These are phyloP conservation scores for Cavia aperea DNA, from an alignment of 2,113 vertebrate genomes.

Conservation along the genomic window DNA sequence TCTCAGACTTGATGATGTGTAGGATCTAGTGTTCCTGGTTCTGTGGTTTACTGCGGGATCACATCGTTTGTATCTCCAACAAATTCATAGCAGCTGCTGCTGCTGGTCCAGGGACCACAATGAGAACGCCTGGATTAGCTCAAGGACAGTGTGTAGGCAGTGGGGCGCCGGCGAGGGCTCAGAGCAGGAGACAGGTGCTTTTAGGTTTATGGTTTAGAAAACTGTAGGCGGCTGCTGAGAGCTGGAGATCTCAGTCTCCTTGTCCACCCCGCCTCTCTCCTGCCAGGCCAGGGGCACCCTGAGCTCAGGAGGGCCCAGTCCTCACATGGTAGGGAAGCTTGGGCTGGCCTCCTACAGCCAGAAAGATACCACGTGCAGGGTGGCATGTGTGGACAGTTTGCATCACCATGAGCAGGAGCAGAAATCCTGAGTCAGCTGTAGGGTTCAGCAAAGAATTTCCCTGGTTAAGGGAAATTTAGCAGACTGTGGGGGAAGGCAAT, in stretches of 20 bases:
- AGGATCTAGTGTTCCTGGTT: neutral
- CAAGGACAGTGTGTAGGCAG: neutral
- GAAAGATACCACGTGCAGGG: neutral
- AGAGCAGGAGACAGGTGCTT: neutral
- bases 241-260: neutral
- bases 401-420: neutral
- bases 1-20: neutral
- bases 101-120: too few relatives aligned
- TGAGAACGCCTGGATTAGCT: neutral
- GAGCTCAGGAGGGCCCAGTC: neutral
- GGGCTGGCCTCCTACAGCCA: neutral
- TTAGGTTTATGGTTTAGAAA: neutral
- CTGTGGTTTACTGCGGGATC: neutral
- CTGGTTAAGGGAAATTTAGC: neutral
- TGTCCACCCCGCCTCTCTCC: neutral
- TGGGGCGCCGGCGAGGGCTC: neutral
- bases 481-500: neutral
- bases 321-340: neutral
- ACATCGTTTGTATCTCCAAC: neutral
- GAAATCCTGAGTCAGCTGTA: slow-evolving; percentile 42
- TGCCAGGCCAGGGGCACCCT: neutral
- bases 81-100: neutral
- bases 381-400: neutral
- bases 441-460: slow-evolving; percentile 9
- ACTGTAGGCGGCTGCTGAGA: neutral